Conservation (phyloP, 2,113 vertebrate species). For the Cariama cristata region DNA sequence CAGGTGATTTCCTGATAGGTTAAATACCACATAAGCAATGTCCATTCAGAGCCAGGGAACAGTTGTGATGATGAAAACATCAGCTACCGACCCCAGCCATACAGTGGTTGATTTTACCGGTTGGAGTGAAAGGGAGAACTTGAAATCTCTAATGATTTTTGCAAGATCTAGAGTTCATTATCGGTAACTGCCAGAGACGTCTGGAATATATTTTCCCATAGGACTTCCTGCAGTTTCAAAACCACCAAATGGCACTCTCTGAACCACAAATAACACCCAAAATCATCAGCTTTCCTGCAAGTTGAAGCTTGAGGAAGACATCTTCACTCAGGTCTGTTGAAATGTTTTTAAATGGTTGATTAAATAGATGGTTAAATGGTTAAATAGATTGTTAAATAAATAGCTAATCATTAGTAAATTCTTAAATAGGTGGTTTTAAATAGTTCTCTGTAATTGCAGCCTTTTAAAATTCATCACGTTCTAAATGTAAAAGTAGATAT, state of each 20-base stretch:
- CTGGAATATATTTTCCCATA: not conserved
- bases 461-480: not conserved
- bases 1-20: no score
- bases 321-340: not conserved
- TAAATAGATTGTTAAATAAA: not conserved
- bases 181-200: not conserved
- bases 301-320: not conserved
- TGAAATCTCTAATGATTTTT: not conserved
- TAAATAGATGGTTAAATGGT: not conserved
- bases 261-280: not conserved
- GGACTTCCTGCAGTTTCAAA: not conserved
- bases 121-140: not conserved
- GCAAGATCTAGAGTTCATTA: not conserved
- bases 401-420: not conserved
- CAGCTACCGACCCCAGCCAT: accelerated
- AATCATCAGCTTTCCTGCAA: not conserved
- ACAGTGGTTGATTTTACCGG: not conserved
- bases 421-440: not conserved
- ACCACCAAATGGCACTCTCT: not conserved
- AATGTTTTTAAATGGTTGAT: not conserved
- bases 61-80: not conserved
- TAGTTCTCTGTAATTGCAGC: not conserved
- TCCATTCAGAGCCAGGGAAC: not conserved
- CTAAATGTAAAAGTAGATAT: not conserved
- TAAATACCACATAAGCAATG: not conserved